A percentile compares a stretch with the other conserved stretches of the same genome.
Conservation (phyloP, 2,888 invertebrate genomes). For the Agrochola lychnidis region DNA sequence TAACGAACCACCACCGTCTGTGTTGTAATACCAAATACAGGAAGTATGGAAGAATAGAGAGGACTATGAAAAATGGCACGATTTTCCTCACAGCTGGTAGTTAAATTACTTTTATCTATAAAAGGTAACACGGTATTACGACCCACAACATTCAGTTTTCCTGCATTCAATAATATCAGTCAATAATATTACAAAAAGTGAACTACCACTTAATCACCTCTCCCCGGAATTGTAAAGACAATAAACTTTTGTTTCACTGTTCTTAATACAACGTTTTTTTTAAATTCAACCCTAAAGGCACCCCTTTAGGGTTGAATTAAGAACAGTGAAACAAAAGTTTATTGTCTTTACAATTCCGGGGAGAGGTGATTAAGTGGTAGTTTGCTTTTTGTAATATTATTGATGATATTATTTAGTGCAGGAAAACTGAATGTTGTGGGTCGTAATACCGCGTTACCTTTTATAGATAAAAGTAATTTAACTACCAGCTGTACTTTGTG, state of each 20-base stretch:
- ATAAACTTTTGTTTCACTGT: not conserved
- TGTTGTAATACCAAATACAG: slow-evolving; percentile 17
- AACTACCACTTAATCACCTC: not conserved
- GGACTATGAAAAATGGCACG: slow-evolving; percentile 45
- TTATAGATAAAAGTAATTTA: slow-evolving; percentile 40
- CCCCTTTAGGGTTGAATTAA: too few relatives aligned
- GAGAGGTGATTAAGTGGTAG: not conserved
- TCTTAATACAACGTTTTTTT: not conserved
- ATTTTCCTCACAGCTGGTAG: slow-evolving; percentile 47
- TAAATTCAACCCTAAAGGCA: too few relatives aligned
- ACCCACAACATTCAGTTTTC: slow-evolving; percentile 12
- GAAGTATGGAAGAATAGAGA: slow-evolving; percentile 30
- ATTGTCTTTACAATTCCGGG: not conserved
- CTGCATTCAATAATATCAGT: not conserved
- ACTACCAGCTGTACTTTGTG: slow-evolving; percentile 41
- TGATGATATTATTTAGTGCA: not conserved
- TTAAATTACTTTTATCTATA: slow-evolving; percentile 39
- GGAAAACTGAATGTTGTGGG: slow-evolving; percentile 10
- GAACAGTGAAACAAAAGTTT: not conserved
- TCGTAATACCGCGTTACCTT: slow-evolving; percentile 39
- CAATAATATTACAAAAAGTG: slow-evolving; percentile 8
- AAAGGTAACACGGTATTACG: slow-evolving; percentile 40
- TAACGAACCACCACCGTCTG: slow-evolving; percentile 13
- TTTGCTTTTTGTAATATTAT: slow-evolving; percentile 10
- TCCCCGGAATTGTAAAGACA: not conserved